Evolutionary conservation across 2,113 vertebrate genomes (phyloP).

Genomic region (Daboia siamensis): DNA sequence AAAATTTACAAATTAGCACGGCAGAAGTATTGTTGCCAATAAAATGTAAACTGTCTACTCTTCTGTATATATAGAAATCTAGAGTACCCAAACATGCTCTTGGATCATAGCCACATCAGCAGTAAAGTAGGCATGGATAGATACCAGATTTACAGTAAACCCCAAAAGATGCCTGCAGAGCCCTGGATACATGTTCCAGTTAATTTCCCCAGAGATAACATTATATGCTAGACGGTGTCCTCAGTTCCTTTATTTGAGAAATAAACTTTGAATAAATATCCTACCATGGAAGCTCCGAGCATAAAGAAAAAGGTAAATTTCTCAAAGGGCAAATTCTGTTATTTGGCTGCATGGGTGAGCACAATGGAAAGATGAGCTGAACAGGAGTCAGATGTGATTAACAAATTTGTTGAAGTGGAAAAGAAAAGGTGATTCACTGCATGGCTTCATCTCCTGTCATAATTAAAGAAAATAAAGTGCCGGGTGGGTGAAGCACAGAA

Average conservation of each 20-base stretch:
- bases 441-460: slow-evolving; percentile 4
- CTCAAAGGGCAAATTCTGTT: slow-evolving; percentile 42
- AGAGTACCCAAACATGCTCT: too few relatives aligned
- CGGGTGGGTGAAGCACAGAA: not conserved
- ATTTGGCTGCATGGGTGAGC: slow-evolving; percentile 14
- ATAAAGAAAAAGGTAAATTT: slow-evolving; percentile 26
- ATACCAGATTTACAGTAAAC: not conserved
- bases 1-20: not conserved
- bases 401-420: slow-evolving; percentile 34
- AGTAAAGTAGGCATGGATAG: not conserved
- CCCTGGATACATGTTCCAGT: not conserved
- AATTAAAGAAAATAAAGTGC: slow-evolving; percentile 23
- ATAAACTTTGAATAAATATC: slow-evolving; percentile 25
- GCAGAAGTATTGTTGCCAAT: not conserved
- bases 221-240: not conserved
- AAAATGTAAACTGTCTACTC: not conserved
- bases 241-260: not conserved
- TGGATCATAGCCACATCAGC: not conserved
- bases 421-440: slow-evolving; percentile 19
- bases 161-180: not conserved
- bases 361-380: slow-evolving; percentile 21
- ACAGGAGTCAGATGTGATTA: slow-evolving; percentile 35
- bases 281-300: slow-evolving; percentile 11
- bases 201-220: not conserved
- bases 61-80: not conserved